Base-by-base conservation (phyloP, 2,797 vertebrate genomes). In the Pygocentrus nattereri region DNA sequence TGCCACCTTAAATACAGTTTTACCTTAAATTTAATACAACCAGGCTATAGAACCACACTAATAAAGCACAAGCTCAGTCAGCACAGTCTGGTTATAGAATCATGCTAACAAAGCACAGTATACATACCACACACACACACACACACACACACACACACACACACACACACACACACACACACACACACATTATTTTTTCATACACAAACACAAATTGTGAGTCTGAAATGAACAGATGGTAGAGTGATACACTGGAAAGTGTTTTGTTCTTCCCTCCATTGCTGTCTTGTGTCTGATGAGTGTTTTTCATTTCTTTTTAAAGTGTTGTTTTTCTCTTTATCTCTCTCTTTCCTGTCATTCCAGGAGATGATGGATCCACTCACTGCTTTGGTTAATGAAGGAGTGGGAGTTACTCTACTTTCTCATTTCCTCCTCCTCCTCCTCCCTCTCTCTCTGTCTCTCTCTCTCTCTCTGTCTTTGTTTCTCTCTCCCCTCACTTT, bases 371-470 rank as follows among this genome's bases (percentile, higher is more conserved):
- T 85, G 85, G 90, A 93, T 89, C 82, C 87, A 88, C 31, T 76
- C 90, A 64, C 84, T 84, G 86, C 88, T 90, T 90, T 87, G 89
- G 88, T 89, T 93, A 93, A 93, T 91, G 91, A 91, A 89, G 79
- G 69, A 91, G 91, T 90, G 91, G 92, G 41, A 44, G 41, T 44
- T 44, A 12, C 41, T 44, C 41, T 44, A 44, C 91, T 47, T 82
- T 50, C 74, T 82, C 69, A 65, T 65, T 72, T 78, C 38, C 54
- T 30, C 52, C 30, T 47, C 59, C 41, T 41, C 8, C 2, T 44
- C 11, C 10, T 44, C 41, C 11, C 41, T 44, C 41, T 76, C 56
- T 41, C 31, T 85, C 82, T 81, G 82, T 90, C 89, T 61, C 31
- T 81, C 34, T 19, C 12, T 21, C 31, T 56, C 41, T 38, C 65